Evolutionary conservation across 2,113 vertebrate genomes (phyloP).

Genomic region (Aldabrachelys gigantea): DNA sequence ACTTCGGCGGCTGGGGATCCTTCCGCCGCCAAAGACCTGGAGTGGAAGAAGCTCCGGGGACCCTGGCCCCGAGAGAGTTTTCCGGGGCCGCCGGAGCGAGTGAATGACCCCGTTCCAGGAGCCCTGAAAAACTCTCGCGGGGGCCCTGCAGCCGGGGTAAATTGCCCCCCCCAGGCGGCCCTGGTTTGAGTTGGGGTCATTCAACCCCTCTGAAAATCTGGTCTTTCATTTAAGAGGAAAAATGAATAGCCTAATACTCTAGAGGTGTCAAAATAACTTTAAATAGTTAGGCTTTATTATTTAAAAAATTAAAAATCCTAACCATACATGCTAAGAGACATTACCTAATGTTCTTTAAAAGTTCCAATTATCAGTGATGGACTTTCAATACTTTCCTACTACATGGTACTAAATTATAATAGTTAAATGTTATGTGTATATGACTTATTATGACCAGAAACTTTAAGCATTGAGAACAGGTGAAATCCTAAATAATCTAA

Average conservation of each 20-base stretch:
- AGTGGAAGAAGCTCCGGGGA: no score
- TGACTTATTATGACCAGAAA: neutral
- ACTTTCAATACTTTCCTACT: conserved; percentile 10
- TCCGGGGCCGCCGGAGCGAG: no score
- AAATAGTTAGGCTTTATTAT: neutral
- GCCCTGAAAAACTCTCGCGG: no score
- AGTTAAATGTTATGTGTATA: neutral
- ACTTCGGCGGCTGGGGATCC: no score
- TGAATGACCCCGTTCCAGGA: no score
- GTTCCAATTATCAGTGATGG: neutral
- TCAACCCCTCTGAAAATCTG: neutral
- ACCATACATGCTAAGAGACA: neutral
- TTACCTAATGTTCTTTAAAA: neutral
- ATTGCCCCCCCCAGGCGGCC: no score
- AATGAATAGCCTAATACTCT: neutral
- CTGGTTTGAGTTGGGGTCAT: neutral
- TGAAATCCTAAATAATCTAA: neutral
- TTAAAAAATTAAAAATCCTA: neutral
- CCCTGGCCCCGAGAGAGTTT: no score
- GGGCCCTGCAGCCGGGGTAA: no score
- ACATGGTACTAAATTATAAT: neutral
- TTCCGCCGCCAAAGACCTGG: no score
- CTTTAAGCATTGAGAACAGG: neutral
- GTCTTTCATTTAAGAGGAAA: neutral
- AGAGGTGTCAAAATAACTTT: neutral